These are phyloP conservation scores for Leptatherina wallacei DNA, from an alignment of 2,797 vertebrate species.

Conservation along the genomic window DNA sequence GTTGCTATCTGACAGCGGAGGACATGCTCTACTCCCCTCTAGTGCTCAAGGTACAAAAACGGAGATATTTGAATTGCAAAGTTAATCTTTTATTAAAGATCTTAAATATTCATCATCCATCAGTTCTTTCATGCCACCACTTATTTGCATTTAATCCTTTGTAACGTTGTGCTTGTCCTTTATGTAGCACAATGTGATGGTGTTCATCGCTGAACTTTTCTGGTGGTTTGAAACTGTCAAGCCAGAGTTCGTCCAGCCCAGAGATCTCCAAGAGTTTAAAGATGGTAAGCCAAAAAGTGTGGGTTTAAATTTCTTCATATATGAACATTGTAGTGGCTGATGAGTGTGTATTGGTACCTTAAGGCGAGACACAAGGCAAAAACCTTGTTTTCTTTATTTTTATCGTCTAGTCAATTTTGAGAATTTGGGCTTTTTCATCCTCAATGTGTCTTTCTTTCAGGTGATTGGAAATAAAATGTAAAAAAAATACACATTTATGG, in stretches of 20 bases:
- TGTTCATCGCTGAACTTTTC: constrained; percentile 97
- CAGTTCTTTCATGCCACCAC: neutral
- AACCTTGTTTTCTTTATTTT: neutral
- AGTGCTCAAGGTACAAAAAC: constrained; percentile 90
- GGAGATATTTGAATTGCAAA: neutral
- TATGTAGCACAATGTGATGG: constrained; percentile 94
- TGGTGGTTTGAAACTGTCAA: constrained; percentile 99
- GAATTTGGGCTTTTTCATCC: too few relatives aligned
- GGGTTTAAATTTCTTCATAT: neutral
- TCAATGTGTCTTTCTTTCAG: too few relatives aligned
- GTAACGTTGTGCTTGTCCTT: constrained; percentile 6
- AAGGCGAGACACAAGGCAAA: neutral
- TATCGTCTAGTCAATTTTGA: too few relatives aligned
- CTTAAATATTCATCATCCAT: neutral
- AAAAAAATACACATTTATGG: neutral
- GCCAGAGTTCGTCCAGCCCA: constrained; percentile 95
- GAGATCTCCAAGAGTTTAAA: constrained; percentile 93
- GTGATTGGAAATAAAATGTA: neutral
- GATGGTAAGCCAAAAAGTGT: constrained; percentile 83
- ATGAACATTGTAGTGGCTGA: neutral
- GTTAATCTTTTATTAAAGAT: neutral
- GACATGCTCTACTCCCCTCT: constrained; percentile 95
- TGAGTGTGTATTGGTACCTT: neutral
- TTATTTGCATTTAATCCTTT: neutral
- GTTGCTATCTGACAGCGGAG: constrained; percentile 94